Percentiles rank a stretch among this genome's conserved stretches.
Conservation (phyloP, 2,797 vertebrate species). For the Florisuga fusca region DNA sequence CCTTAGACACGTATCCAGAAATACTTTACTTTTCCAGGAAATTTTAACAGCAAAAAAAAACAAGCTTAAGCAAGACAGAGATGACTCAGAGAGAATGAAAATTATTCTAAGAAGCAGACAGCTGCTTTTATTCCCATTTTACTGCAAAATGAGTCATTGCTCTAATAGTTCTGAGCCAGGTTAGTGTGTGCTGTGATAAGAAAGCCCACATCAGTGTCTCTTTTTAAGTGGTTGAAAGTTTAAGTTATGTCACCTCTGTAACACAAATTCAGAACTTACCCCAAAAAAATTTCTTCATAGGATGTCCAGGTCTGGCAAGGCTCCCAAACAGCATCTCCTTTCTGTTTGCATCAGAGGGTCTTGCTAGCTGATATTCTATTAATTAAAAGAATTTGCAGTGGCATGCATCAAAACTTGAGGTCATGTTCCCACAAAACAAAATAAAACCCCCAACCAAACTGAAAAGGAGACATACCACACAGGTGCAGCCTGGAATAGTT, state of each 20-base stretch:
- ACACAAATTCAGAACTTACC: constrained; percentile 79
- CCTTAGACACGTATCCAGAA: background rate
- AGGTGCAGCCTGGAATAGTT: background rate
- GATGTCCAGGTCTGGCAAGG: constrained; percentile 90
- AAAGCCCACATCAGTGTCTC: background rate
- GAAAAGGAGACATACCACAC: background rate
- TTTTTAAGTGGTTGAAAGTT: background rate
- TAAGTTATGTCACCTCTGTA: background rate
- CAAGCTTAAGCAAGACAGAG: background rate
- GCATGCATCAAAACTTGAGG: background rate
- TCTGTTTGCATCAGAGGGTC: constrained; percentile 92
- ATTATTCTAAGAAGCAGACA: background rate
- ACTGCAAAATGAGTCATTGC: background rate
- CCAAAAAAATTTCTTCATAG: constrained; percentile 97
- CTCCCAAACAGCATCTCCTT: constrained; percentile 96
- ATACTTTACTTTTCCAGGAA: background rate
- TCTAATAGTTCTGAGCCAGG: background rate
- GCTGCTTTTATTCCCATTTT: background rate
- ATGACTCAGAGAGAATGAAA: constrained; percentile 8
- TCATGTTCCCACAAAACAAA: background rate
- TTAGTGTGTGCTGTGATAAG: background rate
- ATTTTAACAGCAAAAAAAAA: background rate
- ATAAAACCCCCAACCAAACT: background rate
- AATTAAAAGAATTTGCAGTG: constrained; percentile 41
- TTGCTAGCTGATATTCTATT: constrained; percentile 92